Conservation (phyloP, 2,113 vertebrate species). For the Macrotis lagotis region DNA sequence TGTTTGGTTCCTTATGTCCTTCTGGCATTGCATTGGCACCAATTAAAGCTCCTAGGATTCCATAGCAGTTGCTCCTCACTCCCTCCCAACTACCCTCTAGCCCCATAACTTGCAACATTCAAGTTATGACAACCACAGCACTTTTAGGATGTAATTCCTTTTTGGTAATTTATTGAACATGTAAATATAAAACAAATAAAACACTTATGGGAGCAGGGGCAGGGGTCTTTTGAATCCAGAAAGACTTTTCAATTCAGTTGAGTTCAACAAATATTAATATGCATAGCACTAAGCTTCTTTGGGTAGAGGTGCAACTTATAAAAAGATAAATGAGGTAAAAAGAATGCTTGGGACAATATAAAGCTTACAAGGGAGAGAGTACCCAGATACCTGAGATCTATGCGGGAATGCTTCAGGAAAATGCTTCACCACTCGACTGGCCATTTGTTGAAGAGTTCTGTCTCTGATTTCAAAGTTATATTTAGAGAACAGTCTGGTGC, state of each 20-base stretch:
- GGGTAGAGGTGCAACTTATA: background rate
- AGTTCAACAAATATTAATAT: too few species aligned
- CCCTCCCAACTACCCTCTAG: background rate
- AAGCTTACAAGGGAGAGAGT: background rate
- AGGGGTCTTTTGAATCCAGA: background rate
- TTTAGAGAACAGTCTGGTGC: background rate
- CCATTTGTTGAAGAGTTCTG: background rate
- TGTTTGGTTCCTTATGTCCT: background rate
- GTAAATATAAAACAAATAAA: background rate
- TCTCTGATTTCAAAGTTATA: background rate
- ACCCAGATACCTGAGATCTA: background rate
- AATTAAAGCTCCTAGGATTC: background rate
- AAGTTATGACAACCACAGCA: background rate
- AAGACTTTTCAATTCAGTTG: too few species aligned
- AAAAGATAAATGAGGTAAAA: background rate
- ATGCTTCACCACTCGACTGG: background rate
- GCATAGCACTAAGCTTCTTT: too few species aligned
- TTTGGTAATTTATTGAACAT: background rate
- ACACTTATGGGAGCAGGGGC: too few species aligned
- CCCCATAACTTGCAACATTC: background rate
- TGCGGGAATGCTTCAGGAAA: background rate
- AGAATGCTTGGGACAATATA: background rate
- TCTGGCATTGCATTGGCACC: background rate
- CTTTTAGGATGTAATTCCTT: background rate
- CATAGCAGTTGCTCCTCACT: background rate